phyloP scores from a whole-genome alignment of 1,140 invertebrate genomes.

The Planococcus citri region DNA sequence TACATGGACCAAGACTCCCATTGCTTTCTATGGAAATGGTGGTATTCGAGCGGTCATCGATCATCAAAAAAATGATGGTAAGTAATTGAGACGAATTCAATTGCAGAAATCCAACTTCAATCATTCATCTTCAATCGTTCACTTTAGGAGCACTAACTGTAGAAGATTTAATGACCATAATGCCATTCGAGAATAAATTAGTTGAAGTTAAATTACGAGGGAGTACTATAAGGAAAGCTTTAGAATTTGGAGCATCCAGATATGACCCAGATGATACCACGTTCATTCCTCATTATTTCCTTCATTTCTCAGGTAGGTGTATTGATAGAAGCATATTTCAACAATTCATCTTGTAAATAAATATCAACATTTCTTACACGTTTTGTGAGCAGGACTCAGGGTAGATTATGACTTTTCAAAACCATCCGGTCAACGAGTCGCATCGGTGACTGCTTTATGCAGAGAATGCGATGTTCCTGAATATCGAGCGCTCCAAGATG shows the following conservation, averaged over 20 bases:
- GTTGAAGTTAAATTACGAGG: conserved; percentile 39
- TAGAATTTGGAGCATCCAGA: conserved; percentile 24
- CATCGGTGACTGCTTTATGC: conserved; percentile 38
- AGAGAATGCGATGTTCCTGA: conserved; percentile 38
- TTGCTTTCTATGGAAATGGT: not conserved
- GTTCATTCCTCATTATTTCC: not conserved
- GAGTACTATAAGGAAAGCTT: conserved; percentile 22
- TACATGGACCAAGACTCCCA: not conserved
- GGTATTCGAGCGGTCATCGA: not conserved
- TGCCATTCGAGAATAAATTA: conserved; percentile 46
- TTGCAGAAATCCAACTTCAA: no score
- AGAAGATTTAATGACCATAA: conserved; percentile 40
- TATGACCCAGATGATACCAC: conserved; percentile 16
- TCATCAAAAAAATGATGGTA: not conserved
- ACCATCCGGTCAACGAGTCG: conserved; percentile 38
- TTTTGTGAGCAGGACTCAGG: conserved; percentile 28
- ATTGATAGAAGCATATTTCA: no score
- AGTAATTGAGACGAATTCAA: no score
- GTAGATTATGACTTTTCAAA: conserved; percentile 43
- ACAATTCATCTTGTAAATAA: no score
- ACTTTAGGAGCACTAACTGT: conserved; percentile 40
- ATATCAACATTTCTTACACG: not conserved
- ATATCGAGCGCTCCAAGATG: conserved; percentile 32
- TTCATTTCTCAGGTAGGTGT: conserved; percentile 17
- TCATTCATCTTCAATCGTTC: no score